Percentiles rank a stretch among this genome's conserved stretches.
Evolutionary conservation across 2,797 vertebrate species (phyloP).

Genomic region (Gorsachius magnificus): DNA sequence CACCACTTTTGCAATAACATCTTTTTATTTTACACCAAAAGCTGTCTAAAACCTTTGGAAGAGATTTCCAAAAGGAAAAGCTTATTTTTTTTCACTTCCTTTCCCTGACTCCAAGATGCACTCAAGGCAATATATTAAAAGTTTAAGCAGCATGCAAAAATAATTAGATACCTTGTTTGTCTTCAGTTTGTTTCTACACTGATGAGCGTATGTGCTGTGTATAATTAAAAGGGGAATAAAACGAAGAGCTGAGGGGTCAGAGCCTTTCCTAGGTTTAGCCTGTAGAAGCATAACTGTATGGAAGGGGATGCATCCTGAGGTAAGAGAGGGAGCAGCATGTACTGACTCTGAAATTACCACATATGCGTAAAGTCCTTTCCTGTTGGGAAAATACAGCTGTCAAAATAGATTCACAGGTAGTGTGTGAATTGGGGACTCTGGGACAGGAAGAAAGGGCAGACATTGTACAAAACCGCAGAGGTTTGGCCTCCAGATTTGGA

Average conservation of each 20-base stretch:
- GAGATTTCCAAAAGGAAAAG: conserved; percentile 24
- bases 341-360: background rate
- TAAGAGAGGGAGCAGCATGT: background rate
- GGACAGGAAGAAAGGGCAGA: conserved; percentile 29
- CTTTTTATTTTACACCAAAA: conserved; percentile 50
- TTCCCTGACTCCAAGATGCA: background rate
- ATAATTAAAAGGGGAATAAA: background rate
- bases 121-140: conserved; percentile 14
- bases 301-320: background rate
- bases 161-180: background rate
- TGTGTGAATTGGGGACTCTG: background rate
- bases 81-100: background rate
- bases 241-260: background rate
- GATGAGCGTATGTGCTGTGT: background rate
- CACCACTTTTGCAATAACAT: conserved; percentile 39
- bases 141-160: background rate
- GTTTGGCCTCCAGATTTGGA: conserved; percentile 22
- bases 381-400: conserved; percentile 51
- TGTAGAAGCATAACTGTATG: background rate
- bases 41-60: conserved; percentile 33
- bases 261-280: background rate
- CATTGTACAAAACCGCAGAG: conserved; percentile 22
- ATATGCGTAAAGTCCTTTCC: conserved; percentile 13
- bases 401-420: conserved; percentile 52
- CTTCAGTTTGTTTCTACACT: background rate